Base-by-base conservation (phyloP, 1,140 invertebrate species). In the Trialeurodes vaporariorum region DNA sequence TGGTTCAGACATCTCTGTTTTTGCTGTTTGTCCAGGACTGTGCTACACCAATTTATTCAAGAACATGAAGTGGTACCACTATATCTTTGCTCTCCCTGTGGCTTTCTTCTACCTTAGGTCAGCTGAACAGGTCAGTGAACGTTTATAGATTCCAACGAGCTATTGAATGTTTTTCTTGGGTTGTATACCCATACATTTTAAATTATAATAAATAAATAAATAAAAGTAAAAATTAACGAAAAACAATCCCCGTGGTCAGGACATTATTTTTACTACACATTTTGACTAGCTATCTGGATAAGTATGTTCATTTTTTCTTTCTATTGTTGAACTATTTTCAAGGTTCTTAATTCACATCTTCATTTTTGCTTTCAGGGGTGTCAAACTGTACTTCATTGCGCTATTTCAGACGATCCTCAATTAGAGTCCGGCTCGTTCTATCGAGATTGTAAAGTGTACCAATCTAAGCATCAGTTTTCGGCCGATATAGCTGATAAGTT, bases 11-110 rank as follows among this genome's bases (percentile, higher is more conserved):
- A 81, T 93, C 12, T 85, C 84, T 70, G 86, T 90, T 2, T 88
- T 90, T 74, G 83, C 85, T 49, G 82, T 90, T 63, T 92, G 92
- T 73, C 93, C 93, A 24, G 93, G 93, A 26, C 91, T 93, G 75
- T 89, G 89, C 24, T 89, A 89, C 67, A 93, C 92, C 0, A 85
- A 86, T 66, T 78, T 90, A 69, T 89, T 85, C 72, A 85, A 91
- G 73, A 77, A 90, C 72, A 82, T 86, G 2, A 84, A 80, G 73
- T 89, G 86, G 84, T 87, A 88, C 72, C 85, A 88, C 71, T 87
- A 86, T 69, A 78, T 91, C 25, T 61, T 88, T 2, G 83, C 90
- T 75, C 79, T 84, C 1, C 89, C 89, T 0, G 72, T 91, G 12
- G 83, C 85, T 5, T 79, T 88, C 22, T 74, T 90, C 26, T 90